phyloP scores from a whole-genome alignment of 2,113 vertebrate genomes.

The Plectropomus leopardus region DNA sequence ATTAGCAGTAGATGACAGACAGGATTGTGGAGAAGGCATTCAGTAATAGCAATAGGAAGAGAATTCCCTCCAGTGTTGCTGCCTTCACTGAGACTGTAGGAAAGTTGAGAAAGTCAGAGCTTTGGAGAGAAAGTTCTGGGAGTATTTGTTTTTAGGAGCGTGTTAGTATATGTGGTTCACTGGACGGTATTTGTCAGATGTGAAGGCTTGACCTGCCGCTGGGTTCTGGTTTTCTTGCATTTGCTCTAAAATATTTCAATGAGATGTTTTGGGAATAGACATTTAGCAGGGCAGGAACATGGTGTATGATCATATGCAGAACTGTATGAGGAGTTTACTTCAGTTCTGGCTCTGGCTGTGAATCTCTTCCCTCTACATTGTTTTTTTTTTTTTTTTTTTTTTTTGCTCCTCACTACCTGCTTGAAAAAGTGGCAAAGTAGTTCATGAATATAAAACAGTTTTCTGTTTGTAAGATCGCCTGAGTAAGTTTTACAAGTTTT shows the following conservation, averaged over 20 bases:
- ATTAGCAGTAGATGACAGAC: background rate
- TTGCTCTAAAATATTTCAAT: background rate
- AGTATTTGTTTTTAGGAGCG: background rate
- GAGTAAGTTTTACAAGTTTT: slow-evolving; percentile 30
- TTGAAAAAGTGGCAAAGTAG: slow-evolving; percentile 31
- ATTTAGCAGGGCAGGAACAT: slow-evolving; percentile 37
- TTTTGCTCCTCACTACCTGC: background rate
- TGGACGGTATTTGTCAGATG: slow-evolving; percentile 26
- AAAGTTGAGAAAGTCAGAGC: slow-evolving; percentile 42
- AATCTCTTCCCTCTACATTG: slow-evolving; percentile 25
- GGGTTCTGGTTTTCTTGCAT: slow-evolving; percentile 31
- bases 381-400: slow-evolving; percentile 15
- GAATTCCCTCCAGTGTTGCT: slow-evolving; percentile 11
- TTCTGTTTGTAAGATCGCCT: slow-evolving; percentile 7
- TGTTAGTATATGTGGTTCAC: background rate
- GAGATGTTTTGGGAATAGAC: slow-evolving; percentile 5
- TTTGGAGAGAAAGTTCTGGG: slow-evolving; percentile 19
- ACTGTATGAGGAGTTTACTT: slow-evolving; percentile 34
- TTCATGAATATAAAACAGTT: slow-evolving; percentile 52
- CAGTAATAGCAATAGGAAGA: background rate
- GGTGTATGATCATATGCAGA: slow-evolving; percentile 13
- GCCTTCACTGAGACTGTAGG: slow-evolving; percentile 15
- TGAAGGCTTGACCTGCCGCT: slow-evolving; percentile 37
- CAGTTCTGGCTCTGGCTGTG: slow-evolving; percentile 32
- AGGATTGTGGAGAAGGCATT: slow-evolving; percentile 1